Percentiles rank a stretch among this genome's conserved stretches.
Evolutionary conservation across 2,113 vertebrate genomes (phyloP).

Genomic region (Nesogale talazaci): DNA sequence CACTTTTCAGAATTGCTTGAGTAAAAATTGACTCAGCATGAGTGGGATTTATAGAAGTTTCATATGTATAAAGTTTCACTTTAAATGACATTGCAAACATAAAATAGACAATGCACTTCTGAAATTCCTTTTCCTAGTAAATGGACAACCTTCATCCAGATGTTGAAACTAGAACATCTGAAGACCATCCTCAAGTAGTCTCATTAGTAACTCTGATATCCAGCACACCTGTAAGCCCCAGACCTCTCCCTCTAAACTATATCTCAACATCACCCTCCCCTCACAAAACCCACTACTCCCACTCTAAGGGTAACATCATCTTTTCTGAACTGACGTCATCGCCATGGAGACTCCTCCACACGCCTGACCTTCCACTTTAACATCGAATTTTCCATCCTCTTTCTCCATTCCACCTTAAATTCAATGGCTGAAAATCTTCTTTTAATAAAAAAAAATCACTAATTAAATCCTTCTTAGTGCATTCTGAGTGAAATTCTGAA

Average conservation of each 20-base stretch:
- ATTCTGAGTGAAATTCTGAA: too few relatives aligned
- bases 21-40: background rate
- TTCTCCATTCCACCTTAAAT: background rate
- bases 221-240: background rate
- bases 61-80: background rate
- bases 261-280: background rate
- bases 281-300: background rate
- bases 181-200: background rate
- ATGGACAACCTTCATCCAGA: background rate
- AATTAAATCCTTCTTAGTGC: too few relatives aligned
- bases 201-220: background rate
- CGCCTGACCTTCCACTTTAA: background rate
- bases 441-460: too few relatives aligned
- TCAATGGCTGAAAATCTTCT: background rate
- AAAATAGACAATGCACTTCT: background rate
- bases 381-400: background rate
- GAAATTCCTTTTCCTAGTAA: background rate
- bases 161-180: background rate
- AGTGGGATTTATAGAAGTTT: background rate
- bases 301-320: background rate
- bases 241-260: background rate
- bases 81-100: background rate
- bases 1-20: background rate
- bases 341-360: background rate
- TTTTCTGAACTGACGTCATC: background rate